Base-by-base conservation (phyloP, 2,797 vertebrate genomes). In the Anguilla pacifica region DNA sequence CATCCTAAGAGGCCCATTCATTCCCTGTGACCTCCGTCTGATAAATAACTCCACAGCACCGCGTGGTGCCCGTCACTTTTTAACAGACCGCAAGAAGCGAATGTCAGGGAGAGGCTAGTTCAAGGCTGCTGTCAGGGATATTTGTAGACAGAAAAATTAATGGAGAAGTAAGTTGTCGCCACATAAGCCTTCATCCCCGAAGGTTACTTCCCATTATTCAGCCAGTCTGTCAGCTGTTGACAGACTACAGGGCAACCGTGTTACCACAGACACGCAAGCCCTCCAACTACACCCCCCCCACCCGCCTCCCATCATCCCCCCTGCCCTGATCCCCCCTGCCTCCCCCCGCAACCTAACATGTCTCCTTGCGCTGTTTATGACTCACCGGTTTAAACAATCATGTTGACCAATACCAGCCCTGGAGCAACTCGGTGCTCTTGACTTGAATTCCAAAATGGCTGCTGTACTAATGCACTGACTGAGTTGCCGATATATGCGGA, bases 121-220 rank as follows among this genome's bases (percentile, higher is more conserved):
- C 74, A 22, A 1, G 13, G 39, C 9, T 79, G 74, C 39, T 39
- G 39, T 83, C 81, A 53, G n/a, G 81, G 49, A n/a, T 13, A n/a
- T 83, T 17, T 53, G 79, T 28, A n/a, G 49, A 35, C 81, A 13
- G 17, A 22, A 83, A 83, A 51, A 83, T 83, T 79, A 79, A 43
- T 46, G 70, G 28, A 43, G 72, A 39, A 6, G 46, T 46, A 19
- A 17, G 74, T 25, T 46, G 15, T 25, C 74, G 22, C 74, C 19
- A 46, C 35, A 43, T 43, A 79, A 79, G 46, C 46, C 81, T 28
- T 22, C 79, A 4, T 43, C 9, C 17, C 35, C 19, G 9, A 79
- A 46, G 35, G 6, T 46, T 46, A 43, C 22, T 79, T 46, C 46
- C 74, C 74, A 7, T 79, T 46, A 43, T 39, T 46, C 39, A 43